These are phyloP conservation scores for Drosophila kokeensis DNA, from an alignment of 2,888 invertebrate species.

Conservation along the genomic window DNA sequence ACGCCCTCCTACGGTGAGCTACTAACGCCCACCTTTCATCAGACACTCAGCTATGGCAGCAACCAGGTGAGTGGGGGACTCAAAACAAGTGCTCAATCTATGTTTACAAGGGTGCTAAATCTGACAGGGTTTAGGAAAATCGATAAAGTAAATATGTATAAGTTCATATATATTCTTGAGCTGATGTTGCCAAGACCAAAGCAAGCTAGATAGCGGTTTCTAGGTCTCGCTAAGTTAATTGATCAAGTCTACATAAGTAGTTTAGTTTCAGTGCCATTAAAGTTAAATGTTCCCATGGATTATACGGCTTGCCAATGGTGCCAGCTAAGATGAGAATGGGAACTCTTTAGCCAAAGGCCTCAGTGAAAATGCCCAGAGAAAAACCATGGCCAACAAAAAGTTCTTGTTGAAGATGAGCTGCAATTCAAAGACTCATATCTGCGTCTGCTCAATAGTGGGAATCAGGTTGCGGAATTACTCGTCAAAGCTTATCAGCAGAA, in stretches of 20 bases:
- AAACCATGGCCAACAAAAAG: background rate
- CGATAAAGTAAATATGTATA: background rate
- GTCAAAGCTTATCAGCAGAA: background rate
- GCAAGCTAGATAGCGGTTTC: background rate
- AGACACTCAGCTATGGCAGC: slow-evolving; percentile 70
- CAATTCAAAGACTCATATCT: background rate
- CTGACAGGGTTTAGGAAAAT: background rate
- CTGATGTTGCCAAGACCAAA: background rate
- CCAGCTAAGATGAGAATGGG: background rate
- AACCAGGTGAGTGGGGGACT: slow-evolving; percentile 65
- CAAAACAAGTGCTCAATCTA: background rate
- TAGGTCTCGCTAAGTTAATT: background rate
- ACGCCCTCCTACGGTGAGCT: slow-evolving; percentile 82
- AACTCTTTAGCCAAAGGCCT: background rate
- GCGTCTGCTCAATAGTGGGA: background rate
- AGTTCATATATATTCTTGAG: background rate
- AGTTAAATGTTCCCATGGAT: background rate
- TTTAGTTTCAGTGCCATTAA: background rate
- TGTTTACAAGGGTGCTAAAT: background rate
- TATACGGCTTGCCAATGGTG: background rate
- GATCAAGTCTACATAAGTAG: background rate
- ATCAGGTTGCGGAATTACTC: background rate
- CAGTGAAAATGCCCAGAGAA: background rate
- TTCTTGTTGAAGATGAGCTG: background rate
- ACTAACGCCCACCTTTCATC: slow-evolving; percentile 72